phyloP scores from a whole-genome alignment of 2,888 invertebrate species.

The Sisyra terminalis region DNA sequence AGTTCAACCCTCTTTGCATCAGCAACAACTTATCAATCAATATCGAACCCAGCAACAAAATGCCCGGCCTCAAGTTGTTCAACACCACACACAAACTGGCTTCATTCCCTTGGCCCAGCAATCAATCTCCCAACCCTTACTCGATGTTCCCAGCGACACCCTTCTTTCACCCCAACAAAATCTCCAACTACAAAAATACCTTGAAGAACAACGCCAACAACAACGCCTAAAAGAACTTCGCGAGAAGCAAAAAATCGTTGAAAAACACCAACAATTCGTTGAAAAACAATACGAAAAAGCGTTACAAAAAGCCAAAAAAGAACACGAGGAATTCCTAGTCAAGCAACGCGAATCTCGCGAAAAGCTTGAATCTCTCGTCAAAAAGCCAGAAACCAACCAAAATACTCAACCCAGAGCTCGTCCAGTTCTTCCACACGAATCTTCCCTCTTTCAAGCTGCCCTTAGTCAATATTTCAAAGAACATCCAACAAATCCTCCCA shows the following conservation, averaged over 20 bases:
- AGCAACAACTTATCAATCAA: slow-evolving; percentile 2
- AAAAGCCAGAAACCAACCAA: slow-evolving; percentile 18
- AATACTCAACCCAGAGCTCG: slow-evolving; percentile 23
- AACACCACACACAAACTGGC: slow-evolving; percentile 25
- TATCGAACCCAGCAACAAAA: slow-evolving; percentile 5
- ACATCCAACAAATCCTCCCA: slow-evolving; percentile 50
- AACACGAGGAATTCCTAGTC: slow-evolving; percentile 52
- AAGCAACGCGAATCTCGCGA: slow-evolving; percentile 49
- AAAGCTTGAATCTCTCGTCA: slow-evolving; percentile 23
- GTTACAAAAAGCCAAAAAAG: slow-evolving; percentile 54
- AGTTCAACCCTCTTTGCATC: slow-evolving; percentile 4
- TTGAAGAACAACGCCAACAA: slow-evolving; percentile 43
- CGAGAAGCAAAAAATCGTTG: slow-evolving; percentile 54
- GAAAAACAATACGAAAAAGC: slow-evolving; percentile 67
- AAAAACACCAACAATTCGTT: slow-evolving; percentile 59
- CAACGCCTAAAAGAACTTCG: slow-evolving; percentile 49
- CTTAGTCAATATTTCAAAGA: slow-evolving; percentile 47
- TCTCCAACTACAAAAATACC: slow-evolving; percentile 30
- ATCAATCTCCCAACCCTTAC: slow-evolving; percentile 13
- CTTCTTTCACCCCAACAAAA: slow-evolving; percentile 18
- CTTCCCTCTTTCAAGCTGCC: slow-evolving; percentile 44
- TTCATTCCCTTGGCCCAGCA: slow-evolving; percentile 20
- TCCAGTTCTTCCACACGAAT: slow-evolving; percentile 44
- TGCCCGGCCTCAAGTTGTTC: slow-evolving; percentile 14
- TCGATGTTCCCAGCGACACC: slow-evolving; percentile 19